Conservation (phyloP, 2,888 invertebrate genomes). For the Odontocerum albicorne region DNA sequence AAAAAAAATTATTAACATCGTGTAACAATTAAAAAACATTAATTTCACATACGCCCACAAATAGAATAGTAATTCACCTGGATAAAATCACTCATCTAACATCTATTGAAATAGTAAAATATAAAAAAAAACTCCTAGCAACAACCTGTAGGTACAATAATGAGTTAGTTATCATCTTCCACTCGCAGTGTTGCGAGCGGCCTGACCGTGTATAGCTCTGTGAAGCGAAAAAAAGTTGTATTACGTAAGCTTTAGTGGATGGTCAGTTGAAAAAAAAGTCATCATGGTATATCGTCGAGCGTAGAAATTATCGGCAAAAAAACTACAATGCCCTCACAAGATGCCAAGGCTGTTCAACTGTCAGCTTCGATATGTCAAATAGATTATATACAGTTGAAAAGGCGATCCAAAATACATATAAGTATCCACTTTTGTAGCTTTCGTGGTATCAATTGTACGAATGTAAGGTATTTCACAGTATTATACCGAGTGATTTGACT, state of each 20-base stretch:
- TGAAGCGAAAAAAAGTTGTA: background rate
- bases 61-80: constrained; percentile 10
- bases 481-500: no score
- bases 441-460: no score
- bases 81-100: constrained; percentile 12
- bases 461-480: no score
- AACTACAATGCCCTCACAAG: constrained; percentile 11
- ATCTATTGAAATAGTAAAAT: constrained; percentile 15
- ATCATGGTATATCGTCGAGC: constrained; percentile 1
- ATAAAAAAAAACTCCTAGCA: constrained; percentile 17
- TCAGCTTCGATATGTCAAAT: background rate
- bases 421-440: no score
- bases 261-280: constrained; percentile 9
- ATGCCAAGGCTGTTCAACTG: background rate
- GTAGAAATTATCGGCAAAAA: constrained; percentile 3
- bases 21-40: no score
- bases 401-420: no score
- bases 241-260: constrained; percentile 17
- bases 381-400: no score
- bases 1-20: no score
- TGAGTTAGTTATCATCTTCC: constrained; percentile 8
- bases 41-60: constrained; percentile 11
- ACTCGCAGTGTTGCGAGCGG: constrained; percentile 8
- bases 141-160: constrained; percentile 12
- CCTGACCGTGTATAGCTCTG: background rate